Percentiles rank a stretch among this genome's conserved stretches.
phyloP scores from a whole-genome alignment of 2,888 invertebrate species.

The Cacoxenus indagator region DNA sequence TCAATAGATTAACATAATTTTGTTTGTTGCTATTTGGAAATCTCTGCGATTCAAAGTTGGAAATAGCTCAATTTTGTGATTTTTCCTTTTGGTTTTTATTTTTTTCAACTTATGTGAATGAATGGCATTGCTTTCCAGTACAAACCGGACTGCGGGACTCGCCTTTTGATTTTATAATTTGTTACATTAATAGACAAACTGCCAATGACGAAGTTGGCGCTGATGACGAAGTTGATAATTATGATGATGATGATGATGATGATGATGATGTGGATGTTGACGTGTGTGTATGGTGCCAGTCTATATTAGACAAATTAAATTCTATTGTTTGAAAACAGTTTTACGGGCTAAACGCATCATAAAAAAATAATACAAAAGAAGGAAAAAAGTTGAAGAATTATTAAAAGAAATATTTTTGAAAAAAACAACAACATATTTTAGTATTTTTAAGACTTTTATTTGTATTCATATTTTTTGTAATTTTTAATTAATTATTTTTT shows the following conservation, averaged over 20 bases:
- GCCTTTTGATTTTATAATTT: too few species aligned
- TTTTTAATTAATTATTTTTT: background rate
- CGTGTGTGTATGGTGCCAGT: conserved; percentile 38
- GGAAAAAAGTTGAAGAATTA: background rate
- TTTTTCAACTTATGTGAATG: too few species aligned
- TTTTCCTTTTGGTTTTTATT: too few species aligned
- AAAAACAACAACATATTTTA: too few species aligned
- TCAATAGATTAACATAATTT: too few species aligned
- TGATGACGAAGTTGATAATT: background rate
- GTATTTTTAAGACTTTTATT: background rate
- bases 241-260: conserved; percentile 1
- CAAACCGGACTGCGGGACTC: too few species aligned
- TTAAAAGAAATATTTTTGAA: background rate
- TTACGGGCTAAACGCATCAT: conserved; percentile 26
- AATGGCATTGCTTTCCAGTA: too few species aligned
- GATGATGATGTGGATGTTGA: conserved; percentile 41
- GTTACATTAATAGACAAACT: too few species aligned
- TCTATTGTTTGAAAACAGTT: conserved; percentile 48
- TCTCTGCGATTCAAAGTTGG: too few species aligned
- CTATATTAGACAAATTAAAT: conserved; percentile 55
- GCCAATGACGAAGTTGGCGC: background rate
- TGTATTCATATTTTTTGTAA: background rate
- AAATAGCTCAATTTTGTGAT: too few species aligned
- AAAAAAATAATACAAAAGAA: background rate
- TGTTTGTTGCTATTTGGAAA: too few species aligned